Conservation (phyloP, 2,888 invertebrate genomes). For the Andrena fulva region DNA sequence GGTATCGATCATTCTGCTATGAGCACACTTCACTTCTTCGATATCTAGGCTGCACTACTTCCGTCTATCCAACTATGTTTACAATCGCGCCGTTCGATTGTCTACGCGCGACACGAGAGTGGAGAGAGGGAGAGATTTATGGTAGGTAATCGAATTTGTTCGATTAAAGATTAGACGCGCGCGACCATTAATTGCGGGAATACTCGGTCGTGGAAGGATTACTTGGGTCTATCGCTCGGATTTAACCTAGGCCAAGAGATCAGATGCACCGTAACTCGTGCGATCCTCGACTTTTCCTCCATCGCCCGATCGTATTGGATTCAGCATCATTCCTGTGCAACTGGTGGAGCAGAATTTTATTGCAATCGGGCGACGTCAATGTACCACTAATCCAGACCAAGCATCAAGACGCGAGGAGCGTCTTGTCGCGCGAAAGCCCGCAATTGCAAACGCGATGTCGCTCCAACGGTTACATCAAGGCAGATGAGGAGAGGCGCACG, state of each 20-base stretch:
- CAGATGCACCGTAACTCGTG: conserved; percentile 29
- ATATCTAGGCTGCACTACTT: conserved; percentile 24
- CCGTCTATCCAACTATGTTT: neutral
- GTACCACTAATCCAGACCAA: neutral
- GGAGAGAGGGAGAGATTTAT: neutral
- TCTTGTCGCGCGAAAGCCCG: conserved; percentile 8
- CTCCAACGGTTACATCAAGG: conserved; percentile 57
- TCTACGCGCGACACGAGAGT: neutral
- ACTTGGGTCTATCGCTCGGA: conserved; percentile 58
- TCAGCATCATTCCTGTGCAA: conserved; percentile 34
- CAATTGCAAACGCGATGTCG: conserved; percentile 53
- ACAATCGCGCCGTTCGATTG: neutral
- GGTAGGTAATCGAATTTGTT: conserved; percentile 10
- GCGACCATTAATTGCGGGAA: conserved; percentile 29
- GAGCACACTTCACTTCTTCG: conserved; percentile 54
- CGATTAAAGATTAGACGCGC: conserved; percentile 28
- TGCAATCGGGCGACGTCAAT: neutral
- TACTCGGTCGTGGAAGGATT: conserved; percentile 68
- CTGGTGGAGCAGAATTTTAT: neutral
- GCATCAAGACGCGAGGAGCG: neutral
- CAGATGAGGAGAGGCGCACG: neutral
- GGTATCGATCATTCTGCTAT: conserved; percentile 59
- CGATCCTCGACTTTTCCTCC: conserved; percentile 6
- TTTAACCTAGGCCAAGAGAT: conserved; percentile 63
- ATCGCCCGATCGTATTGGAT: neutral